Evolutionary conservation across 2,797 vertebrate species (phyloP).

Genomic region (Pipistrellus nathusii): DNA sequence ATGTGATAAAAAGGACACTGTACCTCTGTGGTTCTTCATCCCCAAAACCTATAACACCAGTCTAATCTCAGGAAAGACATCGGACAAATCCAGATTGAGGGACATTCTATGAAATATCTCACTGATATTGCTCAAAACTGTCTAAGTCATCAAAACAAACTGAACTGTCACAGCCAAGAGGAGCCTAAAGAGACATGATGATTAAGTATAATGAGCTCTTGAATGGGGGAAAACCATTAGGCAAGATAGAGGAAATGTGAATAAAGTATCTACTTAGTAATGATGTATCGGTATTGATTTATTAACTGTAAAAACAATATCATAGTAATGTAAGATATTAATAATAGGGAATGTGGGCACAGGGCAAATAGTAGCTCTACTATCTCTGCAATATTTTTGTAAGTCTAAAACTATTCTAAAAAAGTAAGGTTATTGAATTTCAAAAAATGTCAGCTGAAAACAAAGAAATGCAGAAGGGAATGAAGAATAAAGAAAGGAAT

Average conservation of each 20-base stretch:
- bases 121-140: background rate
- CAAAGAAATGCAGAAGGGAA: background rate
- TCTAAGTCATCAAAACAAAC: background rate
- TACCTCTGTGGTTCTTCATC: background rate
- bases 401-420: slow-evolving; percentile 8
- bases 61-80: background rate
- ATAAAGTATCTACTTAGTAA: background rate
- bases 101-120: background rate
- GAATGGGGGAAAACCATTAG: background rate
- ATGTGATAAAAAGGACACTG: background rate
- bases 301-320: background rate
- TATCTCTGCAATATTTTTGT: background rate
- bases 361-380: background rate
- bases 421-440: background rate
- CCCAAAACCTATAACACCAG: background rate
- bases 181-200: background rate
- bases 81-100: background rate
- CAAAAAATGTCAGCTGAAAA: slow-evolving; percentile 6
- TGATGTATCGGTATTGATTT: background rate
- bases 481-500: background rate
- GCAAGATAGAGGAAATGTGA: background rate
- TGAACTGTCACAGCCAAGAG: background rate
- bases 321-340: background rate
- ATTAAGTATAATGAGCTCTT: background rate
- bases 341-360: background rate